These are phyloP conservation scores for Paratilapia polleni DNA, from an alignment of 2,113 vertebrate genomes.

Conservation along the genomic window DNA sequence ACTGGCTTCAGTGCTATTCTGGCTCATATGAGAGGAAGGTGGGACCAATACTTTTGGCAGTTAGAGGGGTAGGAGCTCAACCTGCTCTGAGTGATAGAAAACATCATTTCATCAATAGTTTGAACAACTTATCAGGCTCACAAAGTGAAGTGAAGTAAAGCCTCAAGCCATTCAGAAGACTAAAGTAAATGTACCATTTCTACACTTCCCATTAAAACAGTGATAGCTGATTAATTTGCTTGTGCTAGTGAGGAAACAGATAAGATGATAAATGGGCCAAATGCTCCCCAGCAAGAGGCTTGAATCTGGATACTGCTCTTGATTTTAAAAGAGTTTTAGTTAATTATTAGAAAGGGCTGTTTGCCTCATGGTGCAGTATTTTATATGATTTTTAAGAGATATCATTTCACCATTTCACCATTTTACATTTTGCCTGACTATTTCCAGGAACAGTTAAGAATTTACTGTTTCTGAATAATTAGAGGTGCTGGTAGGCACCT, in stretches of 20 bases:
- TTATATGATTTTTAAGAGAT: background rate
- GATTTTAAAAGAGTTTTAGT: no score
- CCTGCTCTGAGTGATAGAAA: conserved; percentile 6
- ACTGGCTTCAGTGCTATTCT: conserved; percentile 26
- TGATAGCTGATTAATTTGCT: background rate
- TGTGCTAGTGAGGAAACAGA: background rate
- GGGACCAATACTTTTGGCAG: conserved; percentile 13
- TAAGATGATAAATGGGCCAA: background rate
- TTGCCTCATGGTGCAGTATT: background rate
- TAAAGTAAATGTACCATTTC: background rate
- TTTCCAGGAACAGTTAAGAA: background rate
- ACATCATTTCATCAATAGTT: background rate
- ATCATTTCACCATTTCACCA: background rate
- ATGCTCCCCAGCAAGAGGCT: background rate
- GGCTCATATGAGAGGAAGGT: conserved; percentile 21
- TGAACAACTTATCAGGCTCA: background rate
- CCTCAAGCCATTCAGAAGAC: background rate
- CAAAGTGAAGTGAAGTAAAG: background rate
- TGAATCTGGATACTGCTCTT: background rate
- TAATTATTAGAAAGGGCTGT: no score
- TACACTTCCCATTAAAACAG: background rate
- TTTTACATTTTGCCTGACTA: no score
- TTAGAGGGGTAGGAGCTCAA: conserved; percentile 9
- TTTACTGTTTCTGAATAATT: background rate
- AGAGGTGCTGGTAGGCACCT: background rate